Base-by-base conservation (phyloP, 2,797 vertebrate species). In the Lepilemur septentrionalis region DNA sequence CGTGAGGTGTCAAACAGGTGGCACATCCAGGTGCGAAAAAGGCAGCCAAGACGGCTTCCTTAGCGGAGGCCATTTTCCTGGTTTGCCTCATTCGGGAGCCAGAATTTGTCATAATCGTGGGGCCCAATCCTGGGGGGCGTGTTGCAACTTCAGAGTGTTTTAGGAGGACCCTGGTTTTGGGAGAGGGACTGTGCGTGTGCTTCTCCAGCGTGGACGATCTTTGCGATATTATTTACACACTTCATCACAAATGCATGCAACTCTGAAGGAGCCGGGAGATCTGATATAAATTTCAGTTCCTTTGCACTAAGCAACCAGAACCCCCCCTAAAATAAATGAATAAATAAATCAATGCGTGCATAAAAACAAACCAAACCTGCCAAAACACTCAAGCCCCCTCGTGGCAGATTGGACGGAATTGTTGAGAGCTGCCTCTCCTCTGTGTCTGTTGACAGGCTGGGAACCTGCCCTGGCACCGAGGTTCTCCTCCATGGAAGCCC, bases 401-500 rank as follows among this genome's bases (percentile, higher is more conserved):
- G 0, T 0, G 38, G 78, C 7, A 11, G 28, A 15, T 7, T 2
- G 8, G 67, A 41, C 25, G 2, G 35, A 10, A 7, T 2, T 4
- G 6, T 3, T 17, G 78, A 22, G 7, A 10, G 67, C n/a, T 2
- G 20, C 2, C 12, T 20, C 28, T 13, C 46, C 3, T 4, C 50
- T 1, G 13, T 7, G 5, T 13, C 35, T 69, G 25, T n/a, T 14
- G 0, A 7, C 41, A 1, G 9, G 13, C 30, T 0, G n/a, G 18
- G 9, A 6, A 1, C 18, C 2, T 6, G 46, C 18, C 2, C 38
- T 15, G 8, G 1, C 0, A 1, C 4, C 7, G 0, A 2, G 11
- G 43, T 3, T 1, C 3, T 57, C 14, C 28, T 3, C 59, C 1
- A 0, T 7, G 0, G 4, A n/a, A 43, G n/a, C 2, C 41, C 46